phyloP scores from a whole-genome alignment of 2,888 invertebrate species.

The Drosophila prolongata region DNA sequence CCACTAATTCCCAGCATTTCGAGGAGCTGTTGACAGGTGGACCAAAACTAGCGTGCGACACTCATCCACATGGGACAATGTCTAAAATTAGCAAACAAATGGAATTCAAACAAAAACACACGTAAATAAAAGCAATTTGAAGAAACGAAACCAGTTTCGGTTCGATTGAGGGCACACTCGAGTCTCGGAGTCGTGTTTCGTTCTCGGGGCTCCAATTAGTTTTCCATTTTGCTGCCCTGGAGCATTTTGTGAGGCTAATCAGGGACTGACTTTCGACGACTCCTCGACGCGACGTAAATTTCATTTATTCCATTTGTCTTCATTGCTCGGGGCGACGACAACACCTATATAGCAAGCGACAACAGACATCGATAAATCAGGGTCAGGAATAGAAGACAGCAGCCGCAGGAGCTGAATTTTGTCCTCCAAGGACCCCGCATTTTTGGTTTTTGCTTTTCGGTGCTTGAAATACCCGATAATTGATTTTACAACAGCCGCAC shows the following conservation, averaged over 20 bases:
- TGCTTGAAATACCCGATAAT: slow-evolving; percentile 63
- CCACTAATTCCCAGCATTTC: slow-evolving; percentile 34
- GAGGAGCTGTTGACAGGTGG: slow-evolving; percentile 30
- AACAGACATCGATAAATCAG: slow-evolving; percentile 67
- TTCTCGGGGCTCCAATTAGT: slow-evolving; percentile 59
- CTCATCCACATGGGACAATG: slow-evolving; percentile 60
- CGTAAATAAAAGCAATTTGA: slow-evolving; percentile 16
- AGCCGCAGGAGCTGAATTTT: slow-evolving; percentile 25
- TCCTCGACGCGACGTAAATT: slow-evolving; percentile 38
- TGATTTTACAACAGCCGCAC: slow-evolving; percentile 53
- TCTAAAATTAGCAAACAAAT: slow-evolving; percentile 61
- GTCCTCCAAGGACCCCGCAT: slow-evolving; percentile 35
- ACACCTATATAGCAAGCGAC: slow-evolving; percentile 21
- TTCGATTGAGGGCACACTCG: slow-evolving; percentile 20
- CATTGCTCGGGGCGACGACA: slow-evolving; percentile 37
- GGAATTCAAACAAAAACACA: slow-evolving; percentile 14
- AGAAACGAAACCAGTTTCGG: slow-evolving; percentile 53
- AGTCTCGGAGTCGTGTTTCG: background rate
- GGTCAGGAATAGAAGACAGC: slow-evolving; percentile 30
- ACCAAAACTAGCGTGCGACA: slow-evolving; percentile 26
- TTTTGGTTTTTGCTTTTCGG: slow-evolving; percentile 60
- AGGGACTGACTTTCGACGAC: slow-evolving; percentile 22
- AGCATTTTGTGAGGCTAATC: slow-evolving; percentile 50
- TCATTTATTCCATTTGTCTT: slow-evolving; percentile 49
- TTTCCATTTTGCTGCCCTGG: slow-evolving; percentile 35